phyloP scores from a whole-genome alignment of 2,888 invertebrate species.

The Ptychoptera contaminata region DNA sequence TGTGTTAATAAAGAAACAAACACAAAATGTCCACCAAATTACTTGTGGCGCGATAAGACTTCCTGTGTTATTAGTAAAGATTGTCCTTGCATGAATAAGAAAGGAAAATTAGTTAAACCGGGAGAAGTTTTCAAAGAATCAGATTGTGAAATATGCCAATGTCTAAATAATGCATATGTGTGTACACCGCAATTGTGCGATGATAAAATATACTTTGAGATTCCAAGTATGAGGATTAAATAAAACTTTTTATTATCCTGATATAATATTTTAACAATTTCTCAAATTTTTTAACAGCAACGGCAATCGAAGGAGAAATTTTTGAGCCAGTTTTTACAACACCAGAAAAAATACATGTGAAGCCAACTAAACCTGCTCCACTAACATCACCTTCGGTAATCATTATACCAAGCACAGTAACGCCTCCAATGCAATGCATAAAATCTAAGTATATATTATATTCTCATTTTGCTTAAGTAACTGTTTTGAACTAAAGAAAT shows the following conservation, averaged over 20 bases:
- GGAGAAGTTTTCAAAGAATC: slow-evolving; percentile 43
- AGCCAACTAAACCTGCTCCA: background rate
- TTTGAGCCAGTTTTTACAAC: slow-evolving; percentile 7
- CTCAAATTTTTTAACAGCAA: no score
- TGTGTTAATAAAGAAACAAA: slow-evolving; percentile 27
- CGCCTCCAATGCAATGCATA: slow-evolving; percentile 33
- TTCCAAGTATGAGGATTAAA: no score
- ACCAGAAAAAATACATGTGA: slow-evolving; percentile 1
- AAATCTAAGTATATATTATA: slow-evolving; percentile 23
- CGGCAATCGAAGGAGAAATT: slow-evolving; percentile 3
- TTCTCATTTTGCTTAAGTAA: background rate
- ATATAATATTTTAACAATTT: no score
- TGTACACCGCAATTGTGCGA: slow-evolving; percentile 28
- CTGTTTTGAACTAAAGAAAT: background rate
- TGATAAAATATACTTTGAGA: no score
- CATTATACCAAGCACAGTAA: slow-evolving; percentile 20
- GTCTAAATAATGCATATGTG: slow-evolving; percentile 55
- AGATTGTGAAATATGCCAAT: slow-evolving; percentile 61
- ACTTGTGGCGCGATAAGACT: slow-evolving; percentile 51
- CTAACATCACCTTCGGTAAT: slow-evolving; percentile 3
- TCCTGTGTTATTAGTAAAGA: slow-evolving; percentile 57
- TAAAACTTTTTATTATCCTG: no score
- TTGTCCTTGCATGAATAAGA: slow-evolving; percentile 56
- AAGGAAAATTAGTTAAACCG: slow-evolving; percentile 52
- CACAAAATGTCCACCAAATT: slow-evolving; percentile 38